Evolutionary conservation across 2,797 vertebrate species (phyloP).

Genomic region (Etheostoma nigrum): DNA sequence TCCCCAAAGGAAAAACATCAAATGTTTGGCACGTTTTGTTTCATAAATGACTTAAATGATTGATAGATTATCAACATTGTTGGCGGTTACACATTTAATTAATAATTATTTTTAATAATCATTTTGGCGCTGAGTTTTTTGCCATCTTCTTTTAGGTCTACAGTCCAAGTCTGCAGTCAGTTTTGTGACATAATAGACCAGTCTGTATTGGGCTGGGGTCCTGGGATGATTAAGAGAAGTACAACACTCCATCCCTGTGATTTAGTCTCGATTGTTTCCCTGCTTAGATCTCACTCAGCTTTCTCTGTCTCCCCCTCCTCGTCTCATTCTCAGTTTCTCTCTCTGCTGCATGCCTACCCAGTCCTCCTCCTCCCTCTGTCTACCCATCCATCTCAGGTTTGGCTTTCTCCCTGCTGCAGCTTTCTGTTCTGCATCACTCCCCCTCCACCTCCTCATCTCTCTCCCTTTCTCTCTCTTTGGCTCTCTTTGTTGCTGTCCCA

Average conservation of each 20-base stretch:
- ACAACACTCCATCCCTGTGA: slow-evolving; percentile 15
- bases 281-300: slow-evolving; percentile 45
- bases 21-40: neutral
- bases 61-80: neutral
- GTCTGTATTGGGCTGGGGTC: slow-evolving; percentile 23
- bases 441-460: slow-evolving; percentile 56
- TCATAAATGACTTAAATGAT: neutral
- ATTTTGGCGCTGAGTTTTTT: neutral
- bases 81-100: neutral
- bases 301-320: slow-evolving; percentile 18
- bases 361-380: slow-evolving; percentile 59
- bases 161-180: neutral
- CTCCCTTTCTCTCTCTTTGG: slow-evolving; percentile 15
- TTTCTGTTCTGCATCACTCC: slow-evolving; percentile 77
- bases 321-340: slow-evolving; percentile 62
- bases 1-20: neutral
- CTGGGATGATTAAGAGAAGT: slow-evolving; percentile 23
- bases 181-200: slow-evolving; percentile 13
- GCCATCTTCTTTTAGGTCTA: slow-evolving; percentile 6
- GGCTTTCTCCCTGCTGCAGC: slow-evolving; percentile 80
- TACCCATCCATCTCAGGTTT: slow-evolving; percentile 77
- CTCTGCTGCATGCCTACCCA: slow-evolving; percentile 69
- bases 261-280: slow-evolving; percentile 51
- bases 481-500: slow-evolving; percentile 59
- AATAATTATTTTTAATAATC: neutral